Conservation (phyloP, 1,140 invertebrate genomes). For the Nasonia giraulti region DNA sequence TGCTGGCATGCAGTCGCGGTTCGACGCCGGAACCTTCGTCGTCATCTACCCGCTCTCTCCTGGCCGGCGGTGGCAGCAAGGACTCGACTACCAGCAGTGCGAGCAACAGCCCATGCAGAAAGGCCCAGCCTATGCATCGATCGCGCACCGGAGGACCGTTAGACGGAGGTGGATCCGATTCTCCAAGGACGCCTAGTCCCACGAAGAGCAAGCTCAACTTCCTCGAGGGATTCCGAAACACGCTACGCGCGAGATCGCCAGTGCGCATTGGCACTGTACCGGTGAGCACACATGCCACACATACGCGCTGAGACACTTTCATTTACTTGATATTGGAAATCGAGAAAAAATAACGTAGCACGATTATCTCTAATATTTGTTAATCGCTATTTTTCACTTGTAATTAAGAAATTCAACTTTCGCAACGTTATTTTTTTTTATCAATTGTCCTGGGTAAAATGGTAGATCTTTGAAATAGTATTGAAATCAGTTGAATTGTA, state of each 20-base stretch:
- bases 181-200: slow-evolving; percentile 72
- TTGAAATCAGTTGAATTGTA: neutral
- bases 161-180: slow-evolving; percentile 58
- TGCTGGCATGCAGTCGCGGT: slow-evolving; percentile 71
- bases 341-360: neutral
- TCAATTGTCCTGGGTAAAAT: neutral
- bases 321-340: neutral
- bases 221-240: slow-evolving; percentile 78
- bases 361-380: neutral
- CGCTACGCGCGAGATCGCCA: slow-evolving; percentile 73
- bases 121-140: slow-evolving; percentile 69
- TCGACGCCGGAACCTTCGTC: slow-evolving; percentile 63
- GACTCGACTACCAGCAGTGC: slow-evolving; percentile 60
- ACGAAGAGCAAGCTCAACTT: slow-evolving; percentile 80
- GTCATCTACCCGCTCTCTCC: slow-evolving; percentile 41
- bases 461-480: too few species aligned
- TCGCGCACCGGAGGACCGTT: slow-evolving; percentile 66
- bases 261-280: slow-evolving; percentile 68
- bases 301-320: neutral
- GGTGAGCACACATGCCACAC: slow-evolving; percentile 62
- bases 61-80: slow-evolving; percentile 61
- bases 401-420: neutral
- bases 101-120: slow-evolving; percentile 64
- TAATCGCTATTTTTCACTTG: neutral
- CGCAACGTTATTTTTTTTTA: neutral